Evolutionary conservation across 1,140 invertebrate species (phyloP).

Genomic region (Cotesia glomerata): DNA sequence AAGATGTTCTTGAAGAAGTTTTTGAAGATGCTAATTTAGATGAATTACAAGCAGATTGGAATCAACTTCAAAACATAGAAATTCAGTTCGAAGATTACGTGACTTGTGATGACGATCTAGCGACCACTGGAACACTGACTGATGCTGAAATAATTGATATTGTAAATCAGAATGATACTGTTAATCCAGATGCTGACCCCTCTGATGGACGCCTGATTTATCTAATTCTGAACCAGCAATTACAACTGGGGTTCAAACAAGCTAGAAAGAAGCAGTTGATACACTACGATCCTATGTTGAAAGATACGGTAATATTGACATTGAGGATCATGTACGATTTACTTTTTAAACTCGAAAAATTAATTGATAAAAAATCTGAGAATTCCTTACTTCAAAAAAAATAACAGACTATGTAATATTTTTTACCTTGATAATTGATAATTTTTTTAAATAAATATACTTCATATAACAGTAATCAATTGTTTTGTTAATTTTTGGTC

Average conservation of each 20-base stretch:
- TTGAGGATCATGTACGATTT: constrained; percentile 13
- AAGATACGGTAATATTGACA: constrained; percentile 10
- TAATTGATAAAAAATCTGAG: constrained; percentile 7
- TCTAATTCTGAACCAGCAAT: constrained; percentile 8
- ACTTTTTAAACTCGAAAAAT: constrained; percentile 2
- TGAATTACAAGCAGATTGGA: neutral
- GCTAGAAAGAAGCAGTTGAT: constrained; percentile 2
- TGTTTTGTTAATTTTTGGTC: neutral
- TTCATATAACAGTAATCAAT: neutral
- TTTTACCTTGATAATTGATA: neutral
- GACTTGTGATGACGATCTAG: constrained; percentile 7
- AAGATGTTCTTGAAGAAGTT: neutral
- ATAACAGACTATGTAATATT: constrained; percentile 2
- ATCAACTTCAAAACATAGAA: constrained; percentile 11
- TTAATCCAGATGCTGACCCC: neutral
- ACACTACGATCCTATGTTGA: constrained; percentile 10
- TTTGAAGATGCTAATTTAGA: constrained; percentile 2
- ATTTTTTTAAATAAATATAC: neutral
- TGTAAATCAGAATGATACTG: neutral
- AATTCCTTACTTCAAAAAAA: constrained; percentile 1
- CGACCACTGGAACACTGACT: constrained; percentile 9
- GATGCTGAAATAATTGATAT: constrained; percentile 9
- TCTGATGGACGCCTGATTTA: neutral
- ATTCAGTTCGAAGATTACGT: constrained; percentile 15
- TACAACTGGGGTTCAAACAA: constrained; percentile 9